Base-by-base conservation (phyloP, 2,888 invertebrate genomes). In the Amphimallon solstitiale region DNA sequence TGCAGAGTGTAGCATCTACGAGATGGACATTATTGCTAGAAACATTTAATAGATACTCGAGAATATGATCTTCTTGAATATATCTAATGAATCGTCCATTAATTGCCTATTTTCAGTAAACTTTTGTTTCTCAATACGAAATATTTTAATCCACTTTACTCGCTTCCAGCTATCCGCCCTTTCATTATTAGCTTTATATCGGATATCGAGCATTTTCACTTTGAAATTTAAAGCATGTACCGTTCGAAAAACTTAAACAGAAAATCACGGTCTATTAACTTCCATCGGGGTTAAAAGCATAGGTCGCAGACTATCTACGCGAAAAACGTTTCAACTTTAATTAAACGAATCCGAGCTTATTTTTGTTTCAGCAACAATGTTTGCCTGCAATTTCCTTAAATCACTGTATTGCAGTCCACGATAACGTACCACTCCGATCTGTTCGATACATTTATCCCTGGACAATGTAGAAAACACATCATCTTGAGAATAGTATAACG, bases 291-390 rank as follows among this genome's bases (percentile, higher is more conserved):
- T 34, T 49, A 49, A 49, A 34, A 21, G 21, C 38, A 38, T 1
- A 21, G 38, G 38, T 17, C 54, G 54, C 12, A 54, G 54, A 54
- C 38, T 56, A 52, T 35, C 38, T 52, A 40, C 40, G 56, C 40
- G 56, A 23, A 56, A 56, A 56, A 40, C 56, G 38, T 29, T 56
- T 56, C 38, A 56, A 56, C 56, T 56, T 56, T 40, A 56, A 56
- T 43, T 56, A 56, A 40, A 40, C 56, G n/a, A 40, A 40, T 43
- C 56, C 40, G 15, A 56, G 56, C 40, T 56, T 56, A 40, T 56
- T 43, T 43, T 40, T 23, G 56, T 56, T 56, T 56, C 56, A 29
- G 23, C 38, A 56, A 21, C 56, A 40, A 40, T 12, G 40, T 14
- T 23, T 40, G 56, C 40, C 21, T 40, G 56, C 56, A 56, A 56